A percentile compares a stretch with the other conserved stretches of the same genome.
These are phyloP conservation scores for Philaethria dido DNA, from an alignment of 2,888 invertebrate species.

Conservation along the genomic window DNA sequence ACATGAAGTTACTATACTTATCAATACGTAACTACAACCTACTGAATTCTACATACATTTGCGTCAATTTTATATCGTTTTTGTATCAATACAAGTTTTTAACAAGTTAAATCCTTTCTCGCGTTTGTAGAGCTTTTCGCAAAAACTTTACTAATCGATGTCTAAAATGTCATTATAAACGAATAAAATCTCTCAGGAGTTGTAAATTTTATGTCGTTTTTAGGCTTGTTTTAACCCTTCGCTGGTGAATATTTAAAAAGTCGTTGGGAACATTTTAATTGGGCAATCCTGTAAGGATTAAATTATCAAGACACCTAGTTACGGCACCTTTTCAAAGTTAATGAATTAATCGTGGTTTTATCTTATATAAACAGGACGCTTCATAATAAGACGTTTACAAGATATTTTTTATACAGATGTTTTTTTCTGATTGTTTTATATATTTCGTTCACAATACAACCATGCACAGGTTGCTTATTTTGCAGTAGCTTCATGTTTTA, in stretches of 20 bases:
- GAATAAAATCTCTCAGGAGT: conserved; percentile 74
- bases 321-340: conserved; percentile 74
- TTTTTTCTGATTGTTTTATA: not conserved
- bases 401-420: not conserved
- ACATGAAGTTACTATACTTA: too few relatives aligned
- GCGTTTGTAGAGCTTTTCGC: conserved; percentile 58
- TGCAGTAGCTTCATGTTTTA: too few relatives aligned
- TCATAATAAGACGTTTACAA: conserved; percentile 19
- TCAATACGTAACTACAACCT: too few relatives aligned
- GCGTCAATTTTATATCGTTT: not conserved
- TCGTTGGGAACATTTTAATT: conserved; percentile 82
- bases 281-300: conserved; percentile 81
- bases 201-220: conserved; percentile 75
- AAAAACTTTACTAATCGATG: conserved; percentile 77
- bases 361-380: conserved; percentile 45
- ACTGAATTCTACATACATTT: not conserved
- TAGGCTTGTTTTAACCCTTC: conserved; percentile 74
- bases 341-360: conserved; percentile 71
- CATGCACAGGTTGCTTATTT: too few relatives aligned
- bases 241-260: conserved; percentile 81
- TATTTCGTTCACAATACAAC: too few relatives aligned
- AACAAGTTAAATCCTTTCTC: conserved; percentile 43
- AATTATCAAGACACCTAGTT: conserved; percentile 84
- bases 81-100: not conserved
- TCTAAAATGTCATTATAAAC: conserved; percentile 80